Base-by-base conservation (phyloP, 2,797 vertebrate genomes). In the Pipistrellus kuhlii region DNA sequence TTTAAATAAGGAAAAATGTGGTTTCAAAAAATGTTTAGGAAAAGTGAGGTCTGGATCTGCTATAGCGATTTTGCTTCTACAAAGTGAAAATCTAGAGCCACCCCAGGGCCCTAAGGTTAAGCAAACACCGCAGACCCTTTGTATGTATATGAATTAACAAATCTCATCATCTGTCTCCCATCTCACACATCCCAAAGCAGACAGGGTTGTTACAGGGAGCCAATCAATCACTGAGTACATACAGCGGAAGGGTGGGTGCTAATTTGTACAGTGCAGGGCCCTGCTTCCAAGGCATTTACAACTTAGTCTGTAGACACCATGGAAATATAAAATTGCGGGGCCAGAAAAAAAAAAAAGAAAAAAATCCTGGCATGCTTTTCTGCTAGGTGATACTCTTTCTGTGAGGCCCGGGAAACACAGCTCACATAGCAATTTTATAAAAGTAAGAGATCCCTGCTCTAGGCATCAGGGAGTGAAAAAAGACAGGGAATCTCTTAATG, bases 51-150 rank as follows among this genome's bases (percentile, higher is more conserved):
- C 38, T 91, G 76, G 30, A 90, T 78, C 77, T 78, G 14, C 73
- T 92, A n/a, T 77, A 53, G n/a, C 73, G 32, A 89, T 93, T 91
- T 86, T 94, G 41, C 44, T 77, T 91, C 59, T 81, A 57, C 32
- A 64, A 64, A 72, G 41, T 20, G n/a, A 84, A 88, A 85, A 14
- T 55, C 13, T n/a, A 83, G 57, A 83, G 57, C 71, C 64, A 72
- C 7, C 32, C 35, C 80, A 91, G 68, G 68, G 59, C 35, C 62
- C 57, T 7, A 1, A 55, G 46, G 11, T 82, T 91, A 92, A 85
- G 8, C 71, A 85, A 95, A 81, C 53, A 93, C 25, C 86, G 38
- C 14, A 55, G 32, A 48, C 59, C 2, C 23, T 69, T 78, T 41
- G 12, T 73, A 88, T 83, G 80, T 78, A 64, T 20, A 78, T 6